A percentile compares a stretch with the other conserved stretches of the same genome.
Conservation (phyloP, 2,888 invertebrate species). For the Papilio protenor region DNA sequence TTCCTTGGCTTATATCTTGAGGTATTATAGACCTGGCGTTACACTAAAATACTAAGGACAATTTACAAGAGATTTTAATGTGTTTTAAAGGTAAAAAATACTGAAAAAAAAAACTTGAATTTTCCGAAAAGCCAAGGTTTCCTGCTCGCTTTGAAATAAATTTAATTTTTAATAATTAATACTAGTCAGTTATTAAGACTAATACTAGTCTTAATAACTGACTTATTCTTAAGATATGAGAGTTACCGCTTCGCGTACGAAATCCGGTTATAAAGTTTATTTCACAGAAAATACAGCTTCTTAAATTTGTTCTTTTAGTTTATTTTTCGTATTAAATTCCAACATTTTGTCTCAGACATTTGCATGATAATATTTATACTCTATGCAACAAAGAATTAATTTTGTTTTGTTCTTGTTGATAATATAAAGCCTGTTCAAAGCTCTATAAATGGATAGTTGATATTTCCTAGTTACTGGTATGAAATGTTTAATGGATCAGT, state of each 20-base stretch:
- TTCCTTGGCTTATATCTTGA: background rate
- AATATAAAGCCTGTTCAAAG: background rate
- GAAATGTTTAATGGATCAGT: background rate
- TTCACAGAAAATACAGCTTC: background rate
- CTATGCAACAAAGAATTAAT: background rate
- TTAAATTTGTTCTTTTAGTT: background rate
- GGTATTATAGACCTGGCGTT: background rate
- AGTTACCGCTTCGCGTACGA: background rate
- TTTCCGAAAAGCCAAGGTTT: background rate
- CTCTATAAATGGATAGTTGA: background rate
- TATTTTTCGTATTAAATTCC: background rate
- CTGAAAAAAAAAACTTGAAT: background rate
- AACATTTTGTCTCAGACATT: background rate
- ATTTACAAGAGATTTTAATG: background rate
- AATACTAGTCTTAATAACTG: background rate
- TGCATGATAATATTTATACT: background rate
- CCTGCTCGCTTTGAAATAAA: background rate
- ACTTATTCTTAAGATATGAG: background rate
- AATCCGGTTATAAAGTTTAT: background rate
- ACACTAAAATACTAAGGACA: background rate
- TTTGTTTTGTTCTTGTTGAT: background rate
- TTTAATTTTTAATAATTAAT: background rate
- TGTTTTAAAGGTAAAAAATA: background rate
- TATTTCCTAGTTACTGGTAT: background rate
- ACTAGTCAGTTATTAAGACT: no score